Conservation (phyloP, 30 jellyfish, hydroid and myxozoan species). For the Sanderia malayensis region DNA sequence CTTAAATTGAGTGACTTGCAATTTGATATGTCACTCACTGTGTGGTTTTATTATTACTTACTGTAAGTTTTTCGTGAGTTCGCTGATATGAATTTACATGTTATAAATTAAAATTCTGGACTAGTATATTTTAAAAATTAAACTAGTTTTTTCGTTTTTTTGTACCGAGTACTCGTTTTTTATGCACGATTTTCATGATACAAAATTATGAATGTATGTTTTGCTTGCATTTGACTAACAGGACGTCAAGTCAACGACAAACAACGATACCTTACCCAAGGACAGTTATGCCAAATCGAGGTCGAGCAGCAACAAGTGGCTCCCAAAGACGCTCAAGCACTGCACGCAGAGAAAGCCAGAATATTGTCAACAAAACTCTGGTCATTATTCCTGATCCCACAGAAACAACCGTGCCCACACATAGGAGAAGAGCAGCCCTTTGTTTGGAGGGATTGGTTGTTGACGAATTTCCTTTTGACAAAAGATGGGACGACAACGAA, state of each 20-base stretch:
- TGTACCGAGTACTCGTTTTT: background rate
- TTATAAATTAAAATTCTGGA: background rate
- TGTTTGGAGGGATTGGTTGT: no score
- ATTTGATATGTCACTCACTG: no score
- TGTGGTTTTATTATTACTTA: no score
- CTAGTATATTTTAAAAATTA: no score
- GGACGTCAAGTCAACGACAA: background rate
- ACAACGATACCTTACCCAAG: background rate
- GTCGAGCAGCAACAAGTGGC: background rate
- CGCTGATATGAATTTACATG: background rate
- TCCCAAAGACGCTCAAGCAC: background rate
- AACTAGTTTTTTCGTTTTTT: background rate
- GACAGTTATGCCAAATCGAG: background rate
- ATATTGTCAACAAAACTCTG: background rate
- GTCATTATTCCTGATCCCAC: background rate
- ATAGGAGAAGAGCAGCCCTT: background rate
- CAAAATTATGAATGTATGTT: no score
- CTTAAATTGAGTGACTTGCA: no score
- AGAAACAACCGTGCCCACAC: conserved; percentile 14
- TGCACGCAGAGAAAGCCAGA: background rate
- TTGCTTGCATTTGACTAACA: background rate
- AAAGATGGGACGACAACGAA: conserved; percentile 18
- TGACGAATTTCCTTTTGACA: no score
- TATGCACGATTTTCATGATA: background rate
- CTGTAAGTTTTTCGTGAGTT: background rate